phyloP scores from a whole-genome alignment of 2,113 vertebrate species.

The zebrafish (Danio rerio) region GRCz12tu NC_133186.1:23779001-23779500 shows the following conservation, averaged over 20 bases:
- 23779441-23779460: constrained; percentile 4
- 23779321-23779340: constrained; percentile 46
- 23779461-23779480: background rate
- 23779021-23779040: too few relatives aligned
- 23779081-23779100: too few relatives aligned
- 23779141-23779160: constrained; percentile 25
- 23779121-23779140: constrained; percentile 7
- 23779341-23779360: constrained; percentile 10
- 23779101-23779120: background rate
- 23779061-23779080: too few relatives aligned
- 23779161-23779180: constrained; percentile 47
- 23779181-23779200: constrained; percentile 50
- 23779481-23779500: background rate
- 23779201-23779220: constrained; percentile 45
- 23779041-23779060: too few relatives aligned
- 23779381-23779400: constrained; percentile 46
- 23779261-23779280: constrained; percentile 41
- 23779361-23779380: constrained; percentile 51
- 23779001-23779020: too few relatives aligned
- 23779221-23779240: constrained; percentile 41
- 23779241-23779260: constrained; percentile 35
- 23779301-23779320: constrained; percentile 47
- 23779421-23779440: background rate
- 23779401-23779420: constrained; percentile 10
- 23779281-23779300: constrained; percentile 44